Conservation (phyloP, 64 coral and sea anemone species). For the Astreopora myriophthalma region DNA sequence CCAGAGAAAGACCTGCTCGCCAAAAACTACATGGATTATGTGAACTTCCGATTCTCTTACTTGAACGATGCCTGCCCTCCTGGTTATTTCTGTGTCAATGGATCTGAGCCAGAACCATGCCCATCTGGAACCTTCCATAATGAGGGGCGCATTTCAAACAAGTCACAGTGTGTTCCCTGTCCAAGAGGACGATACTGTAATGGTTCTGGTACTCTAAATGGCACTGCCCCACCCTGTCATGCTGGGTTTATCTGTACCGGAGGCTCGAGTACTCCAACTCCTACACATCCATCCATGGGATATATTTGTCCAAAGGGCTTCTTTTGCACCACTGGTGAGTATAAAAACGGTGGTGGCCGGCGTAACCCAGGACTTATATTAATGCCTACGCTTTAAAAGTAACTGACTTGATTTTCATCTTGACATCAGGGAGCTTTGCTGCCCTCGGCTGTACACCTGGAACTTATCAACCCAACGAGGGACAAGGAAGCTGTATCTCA, state of each 20-base stretch:
- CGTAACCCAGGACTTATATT: too few species aligned
- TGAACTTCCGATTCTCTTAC: conserved; percentile 62
- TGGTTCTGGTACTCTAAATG: conserved; percentile 60
- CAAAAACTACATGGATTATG: background rate
- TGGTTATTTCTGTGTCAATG: conserved; percentile 81
- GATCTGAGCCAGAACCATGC: conserved; percentile 76
- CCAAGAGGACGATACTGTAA: conserved; percentile 89
- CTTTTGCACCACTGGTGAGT: conserved; percentile 70
- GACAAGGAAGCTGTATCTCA: conserved; percentile 73
- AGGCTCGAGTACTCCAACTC: conserved; percentile 77
- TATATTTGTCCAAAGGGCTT: conserved; percentile 87
- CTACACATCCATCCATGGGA: conserved; percentile 81
- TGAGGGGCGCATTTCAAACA: conserved; percentile 74
- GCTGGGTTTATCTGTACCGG: conserved; percentile 90
- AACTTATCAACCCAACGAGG: conserved; percentile 85
- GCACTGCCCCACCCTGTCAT: conserved; percentile 59
- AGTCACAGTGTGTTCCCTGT: conserved; percentile 73
- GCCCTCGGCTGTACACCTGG: conserved; percentile 79
- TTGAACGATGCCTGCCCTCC: conserved; percentile 92
- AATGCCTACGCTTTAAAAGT: background rate
- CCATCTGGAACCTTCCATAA: conserved; percentile 82
- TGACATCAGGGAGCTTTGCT: conserved; percentile 51
- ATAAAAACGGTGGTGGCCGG: background rate
- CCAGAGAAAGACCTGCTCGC: conserved; percentile 76
- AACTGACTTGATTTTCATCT: background rate